Conservation (phyloP, 1,140 invertebrate genomes). For the Hermetia illucens region DNA sequence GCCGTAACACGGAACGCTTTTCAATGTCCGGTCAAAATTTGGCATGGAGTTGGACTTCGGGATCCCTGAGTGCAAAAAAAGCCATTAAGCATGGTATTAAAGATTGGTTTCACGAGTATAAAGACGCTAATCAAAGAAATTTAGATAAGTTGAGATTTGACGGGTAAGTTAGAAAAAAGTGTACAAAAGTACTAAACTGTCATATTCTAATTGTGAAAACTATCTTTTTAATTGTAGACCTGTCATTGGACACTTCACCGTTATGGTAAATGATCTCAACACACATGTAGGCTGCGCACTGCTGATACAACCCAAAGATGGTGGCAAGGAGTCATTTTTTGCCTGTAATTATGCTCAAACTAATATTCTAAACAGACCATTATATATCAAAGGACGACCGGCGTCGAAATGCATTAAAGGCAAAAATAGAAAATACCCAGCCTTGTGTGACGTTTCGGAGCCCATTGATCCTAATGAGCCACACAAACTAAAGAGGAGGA, state of each 20-base stretch:
- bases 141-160: conserved; percentile 17
- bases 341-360: background rate
- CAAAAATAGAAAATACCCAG: too few species aligned
- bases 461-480: too few species aligned
- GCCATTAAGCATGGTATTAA: background rate
- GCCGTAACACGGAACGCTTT: conserved; percentile 20
- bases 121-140: conserved; percentile 5
- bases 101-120: conserved; percentile 1
- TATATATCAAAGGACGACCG: too few species aligned
- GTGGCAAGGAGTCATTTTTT: background rate
- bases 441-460: too few species aligned
- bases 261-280: conserved; percentile 20
- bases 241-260: conserved; percentile 21
- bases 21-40: conserved; percentile 22
- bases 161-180: conserved; percentile 9
- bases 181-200: conserved; percentile 16
- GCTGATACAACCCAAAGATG: background rate
- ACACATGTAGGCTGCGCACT: conserved; percentile 19
- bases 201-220: conserved; percentile 13
- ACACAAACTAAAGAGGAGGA: too few species aligned
- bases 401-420: too few species aligned
- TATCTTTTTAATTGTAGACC: conserved; percentile 3
- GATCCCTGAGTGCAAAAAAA: background rate
- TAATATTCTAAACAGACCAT: background rate
- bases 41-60: conserved; percentile 8